phyloP scores from a whole-genome alignment of 2,113 vertebrate species.

The Trematomus loennbergii region DNA sequence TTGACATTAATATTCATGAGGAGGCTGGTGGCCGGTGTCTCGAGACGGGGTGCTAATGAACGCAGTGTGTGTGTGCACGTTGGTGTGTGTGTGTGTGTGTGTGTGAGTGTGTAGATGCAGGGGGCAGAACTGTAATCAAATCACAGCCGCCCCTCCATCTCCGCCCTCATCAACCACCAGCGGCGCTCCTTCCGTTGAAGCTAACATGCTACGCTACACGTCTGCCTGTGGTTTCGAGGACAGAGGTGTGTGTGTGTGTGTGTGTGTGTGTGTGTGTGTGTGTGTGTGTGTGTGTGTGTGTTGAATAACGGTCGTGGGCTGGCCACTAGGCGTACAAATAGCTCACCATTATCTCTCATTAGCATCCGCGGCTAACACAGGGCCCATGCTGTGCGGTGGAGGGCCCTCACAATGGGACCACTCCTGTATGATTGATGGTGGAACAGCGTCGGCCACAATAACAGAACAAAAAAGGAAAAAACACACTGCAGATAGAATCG shows the following conservation, averaged over 20 bases:
- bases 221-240: constrained; percentile 21
- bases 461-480: constrained; percentile 50
- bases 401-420: constrained; percentile 71
- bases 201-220: constrained; percentile 39
- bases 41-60: constrained; percentile 71
- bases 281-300: constrained; percentile 2
- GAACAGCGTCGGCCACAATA: constrained; percentile 69
- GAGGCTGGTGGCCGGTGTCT: constrained; percentile 65
- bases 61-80: not conserved
- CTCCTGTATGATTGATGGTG: constrained; percentile 75
- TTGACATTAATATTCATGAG: constrained; percentile 76
- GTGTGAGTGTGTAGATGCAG: constrained; percentile 17
- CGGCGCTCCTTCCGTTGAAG: constrained; percentile 47
- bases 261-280: not conserved
- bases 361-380: constrained; percentile 79
- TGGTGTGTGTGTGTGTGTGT: not conserved
- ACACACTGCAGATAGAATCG: constrained; percentile 64
- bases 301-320: constrained; percentile 63
- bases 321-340: constrained; percentile 71
- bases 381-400: constrained; percentile 64
- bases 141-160: constrained; percentile 69
- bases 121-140: constrained; percentile 77
- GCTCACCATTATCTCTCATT: constrained; percentile 78
- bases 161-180: constrained; percentile 77
- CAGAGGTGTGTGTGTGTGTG: not conserved